Percentiles rank a stretch among this genome's conserved stretches.
Conservation (phyloP, 2,888 invertebrate species). For the Chrysotoxum bicinctum region DNA sequence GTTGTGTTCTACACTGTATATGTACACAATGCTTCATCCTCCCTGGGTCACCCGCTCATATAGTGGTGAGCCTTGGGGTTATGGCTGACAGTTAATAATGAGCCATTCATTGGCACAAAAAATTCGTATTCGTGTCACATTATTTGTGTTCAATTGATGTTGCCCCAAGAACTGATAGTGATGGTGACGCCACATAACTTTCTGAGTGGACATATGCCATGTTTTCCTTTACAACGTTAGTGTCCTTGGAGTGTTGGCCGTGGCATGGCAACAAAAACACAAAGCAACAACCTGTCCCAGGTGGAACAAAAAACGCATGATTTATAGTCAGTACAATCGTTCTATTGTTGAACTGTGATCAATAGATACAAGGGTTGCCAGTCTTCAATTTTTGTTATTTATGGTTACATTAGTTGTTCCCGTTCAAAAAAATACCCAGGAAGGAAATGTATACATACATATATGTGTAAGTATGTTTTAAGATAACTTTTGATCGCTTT, state of each 20-base stretch:
- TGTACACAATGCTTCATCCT: neutral
- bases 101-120: constrained; percentile 68
- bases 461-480: no score
- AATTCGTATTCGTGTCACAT: constrained; percentile 72
- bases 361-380: constrained; percentile 41
- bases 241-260: constrained; percentile 51
- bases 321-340: constrained; percentile 44
- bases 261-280: constrained; percentile 27
- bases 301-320: constrained; percentile 60
- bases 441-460: no score
- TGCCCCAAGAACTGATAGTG: constrained; percentile 36
- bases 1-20: constrained; percentile 13
- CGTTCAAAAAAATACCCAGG: no score
- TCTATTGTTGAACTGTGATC: constrained; percentile 39
- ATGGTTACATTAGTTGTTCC: constrained; percentile 2
- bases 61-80: constrained; percentile 18
- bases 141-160: constrained; percentile 71
- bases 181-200: constrained; percentile 41
- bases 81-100: constrained; percentile 71
- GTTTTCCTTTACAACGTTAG: constrained; percentile 31
- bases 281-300: constrained; percentile 66
- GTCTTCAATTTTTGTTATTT: neutral
- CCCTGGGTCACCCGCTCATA: constrained; percentile 7
- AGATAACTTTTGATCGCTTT: no score
- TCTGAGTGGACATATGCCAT: constrained; percentile 57